Percentiles rank a stretch among this genome's conserved stretches.
These are phyloP conservation scores for Drosophila truncata DNA, from an alignment of 1,140 invertebrate species.

Conservation along the genomic window DNA sequence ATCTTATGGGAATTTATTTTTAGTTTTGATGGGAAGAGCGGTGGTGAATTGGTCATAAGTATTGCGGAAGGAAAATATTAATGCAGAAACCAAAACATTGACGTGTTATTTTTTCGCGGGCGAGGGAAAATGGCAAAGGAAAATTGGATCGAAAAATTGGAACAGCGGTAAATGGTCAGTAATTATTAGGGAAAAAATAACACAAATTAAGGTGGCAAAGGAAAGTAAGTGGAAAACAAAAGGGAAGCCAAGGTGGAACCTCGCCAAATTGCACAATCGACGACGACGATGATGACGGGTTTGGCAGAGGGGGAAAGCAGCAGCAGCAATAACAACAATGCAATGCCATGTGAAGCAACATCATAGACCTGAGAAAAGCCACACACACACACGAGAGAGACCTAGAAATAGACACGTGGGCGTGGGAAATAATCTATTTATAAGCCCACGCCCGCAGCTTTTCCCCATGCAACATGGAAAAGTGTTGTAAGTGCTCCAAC, in stretches of 20 bases:
- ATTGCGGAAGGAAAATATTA: constrained; percentile 67
- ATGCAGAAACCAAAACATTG: constrained; percentile 53
- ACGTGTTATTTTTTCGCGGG: constrained; percentile 26
- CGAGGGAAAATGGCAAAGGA: constrained; percentile 19
- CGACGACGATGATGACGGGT: background rate
- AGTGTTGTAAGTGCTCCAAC: constrained; percentile 61
- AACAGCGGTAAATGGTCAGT: constrained; percentile 66
- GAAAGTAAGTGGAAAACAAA: constrained; percentile 43
- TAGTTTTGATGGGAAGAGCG: constrained; percentile 49
- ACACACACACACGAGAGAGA: constrained; percentile 36
- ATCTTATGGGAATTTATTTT: constrained; percentile 60
- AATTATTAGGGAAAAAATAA: constrained; percentile 65
- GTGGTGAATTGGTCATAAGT: constrained; percentile 38
- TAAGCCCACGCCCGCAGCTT: constrained; percentile 40
- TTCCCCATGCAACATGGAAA: constrained; percentile 30
- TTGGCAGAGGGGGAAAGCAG: constrained; percentile 2
- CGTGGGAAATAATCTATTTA: constrained; percentile 79
- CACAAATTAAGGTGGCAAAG: constrained; percentile 52
- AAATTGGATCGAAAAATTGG: constrained; percentile 54
- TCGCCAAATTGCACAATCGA: constrained; percentile 78
- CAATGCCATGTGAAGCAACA: constrained; percentile 53
- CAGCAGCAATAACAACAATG: constrained; percentile 14
- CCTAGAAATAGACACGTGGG: constrained; percentile 82
- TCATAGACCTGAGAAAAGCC: constrained; percentile 43
- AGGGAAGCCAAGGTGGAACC: constrained; percentile 62